These are phyloP conservation scores for Syrmaticus mikado DNA, from an alignment of 2,113 vertebrate species.

Conservation along the genomic window DNA sequence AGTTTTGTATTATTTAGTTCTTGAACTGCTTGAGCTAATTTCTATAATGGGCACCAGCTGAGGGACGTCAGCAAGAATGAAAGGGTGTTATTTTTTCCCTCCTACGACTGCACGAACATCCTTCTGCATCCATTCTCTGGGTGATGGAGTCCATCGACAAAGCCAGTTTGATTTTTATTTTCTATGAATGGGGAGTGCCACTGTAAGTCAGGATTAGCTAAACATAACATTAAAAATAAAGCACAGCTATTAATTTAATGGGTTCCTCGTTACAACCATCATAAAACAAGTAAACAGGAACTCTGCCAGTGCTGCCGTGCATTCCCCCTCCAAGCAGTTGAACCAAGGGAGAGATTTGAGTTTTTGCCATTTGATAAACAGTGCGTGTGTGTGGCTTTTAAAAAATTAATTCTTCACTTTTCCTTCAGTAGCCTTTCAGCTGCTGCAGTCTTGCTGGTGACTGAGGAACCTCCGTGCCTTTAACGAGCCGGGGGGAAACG, in stretches of 20 bases:
- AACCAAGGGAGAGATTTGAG: slow-evolving; percentile 49
- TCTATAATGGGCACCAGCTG: background rate
- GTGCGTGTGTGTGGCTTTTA: background rate
- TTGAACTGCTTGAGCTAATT: background rate
- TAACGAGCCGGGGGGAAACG: slow-evolving; percentile 7
- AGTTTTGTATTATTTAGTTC: background rate
- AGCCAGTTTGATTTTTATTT: slow-evolving; percentile 39
- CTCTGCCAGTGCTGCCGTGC: slow-evolving; percentile 53
- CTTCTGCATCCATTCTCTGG: background rate
- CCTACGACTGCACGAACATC: background rate
- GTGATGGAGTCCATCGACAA: background rate
- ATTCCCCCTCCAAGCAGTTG: slow-evolving; percentile 22
- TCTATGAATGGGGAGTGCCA: slow-evolving; percentile 28
- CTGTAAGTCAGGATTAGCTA: slow-evolving; percentile 71
- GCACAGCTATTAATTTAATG: slow-evolving; percentile 76
- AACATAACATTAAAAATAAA: slow-evolving; percentile 77
- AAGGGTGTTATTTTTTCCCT: background rate
- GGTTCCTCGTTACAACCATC: slow-evolving; percentile 66
- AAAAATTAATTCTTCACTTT: slow-evolving; percentile 53
- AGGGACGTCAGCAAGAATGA: background rate
- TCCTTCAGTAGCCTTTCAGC: slow-evolving; percentile 32
- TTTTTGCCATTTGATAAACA: slow-evolving; percentile 51
- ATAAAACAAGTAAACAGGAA: slow-evolving; percentile 77
- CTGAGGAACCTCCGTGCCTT: background rate
- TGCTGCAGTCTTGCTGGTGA: slow-evolving; percentile 19